These are phyloP conservation scores for Polypterus senegalus DNA, from an alignment of 2,113 vertebrate genomes.

Conservation along the genomic window DNA sequence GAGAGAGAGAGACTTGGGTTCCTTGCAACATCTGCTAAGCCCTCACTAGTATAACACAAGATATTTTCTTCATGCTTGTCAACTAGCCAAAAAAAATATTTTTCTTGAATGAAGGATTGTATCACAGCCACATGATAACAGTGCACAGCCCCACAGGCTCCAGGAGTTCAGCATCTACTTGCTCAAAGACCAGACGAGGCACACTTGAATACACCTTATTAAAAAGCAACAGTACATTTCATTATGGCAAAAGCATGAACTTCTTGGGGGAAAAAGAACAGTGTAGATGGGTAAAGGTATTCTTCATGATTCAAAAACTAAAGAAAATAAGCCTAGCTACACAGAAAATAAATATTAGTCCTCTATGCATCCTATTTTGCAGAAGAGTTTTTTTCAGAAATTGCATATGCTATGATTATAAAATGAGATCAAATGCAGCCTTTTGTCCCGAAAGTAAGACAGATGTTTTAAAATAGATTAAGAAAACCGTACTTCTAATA, in stretches of 20 bases:
- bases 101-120: constrained; percentile 40
- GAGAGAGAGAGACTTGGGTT: constrained; percentile 34
- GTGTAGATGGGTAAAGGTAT: no score
- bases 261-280: neutral
- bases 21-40: constrained; percentile 64
- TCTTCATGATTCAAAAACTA: neutral
- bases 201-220: neutral
- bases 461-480: no score
- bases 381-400: no score
- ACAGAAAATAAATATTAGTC: neutral
- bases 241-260: no score
- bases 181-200: constrained; percentile 9
- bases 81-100: constrained; percentile 61
- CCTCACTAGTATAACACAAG: constrained; percentile 43
- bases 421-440: neutral
- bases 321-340: neutral
- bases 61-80: constrained; percentile 38
- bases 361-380: no score
- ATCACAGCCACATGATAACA: constrained; percentile 32
- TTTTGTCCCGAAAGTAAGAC: no score
- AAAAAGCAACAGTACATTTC: no score
- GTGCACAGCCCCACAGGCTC: constrained; percentile 21
- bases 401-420: neutral
- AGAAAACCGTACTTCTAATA: no score
- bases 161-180: constrained; percentile 5